Evolutionary conservation across 2,797 vertebrate species (phyloP), one percentile per base, ranked within the genome.

Genomic region (Aselliscus stoliczkanus): DNA sequence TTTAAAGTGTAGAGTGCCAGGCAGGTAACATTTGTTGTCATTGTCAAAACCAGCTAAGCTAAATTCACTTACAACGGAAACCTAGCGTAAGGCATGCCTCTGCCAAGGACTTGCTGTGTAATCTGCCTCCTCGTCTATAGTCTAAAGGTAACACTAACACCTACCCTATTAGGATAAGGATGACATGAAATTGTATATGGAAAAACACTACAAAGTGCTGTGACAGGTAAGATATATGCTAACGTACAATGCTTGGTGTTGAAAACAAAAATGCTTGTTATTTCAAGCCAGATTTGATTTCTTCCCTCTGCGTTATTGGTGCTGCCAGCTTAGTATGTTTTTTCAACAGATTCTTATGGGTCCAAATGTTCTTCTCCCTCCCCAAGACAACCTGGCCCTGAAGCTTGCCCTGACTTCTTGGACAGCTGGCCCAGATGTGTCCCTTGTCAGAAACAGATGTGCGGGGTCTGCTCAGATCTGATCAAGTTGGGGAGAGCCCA

Each of bases 401-500:
- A 95, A 95, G 96, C 96, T 98, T 92, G 56, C 88, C 97, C 85
- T 94, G 62, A 85, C 96, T 96, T 96, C 96, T 97, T 95, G 93
- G 97, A 97, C 88, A 90, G 91, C 94, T 97, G 97, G 95, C 94
- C 97, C 96, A 98, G 97, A 97, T 98, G 97, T 96, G 96, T 92
- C 97, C 79, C 96, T 97, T 98, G 97, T 96, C 96, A 96, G 92
- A 97, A 93, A 95, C 97, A 98, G 97, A 98, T 97, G 97, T 94
- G 97, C 86, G 37, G 97, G 91, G 37, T 23, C 96, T 97, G 92
- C 97, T 97, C 96, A 98, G 91, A 95, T 97, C 97, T 97, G 97
- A 91, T 89, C 97, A 97, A 98, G 98, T 94, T 98, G 96, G 97
- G 97, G 97, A 96, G 97, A 98, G 93, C 95, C 97, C 93, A 97